phyloP scores from a whole-genome alignment of 2,888 invertebrate species.

The Philopedon plagiatum region DNA sequence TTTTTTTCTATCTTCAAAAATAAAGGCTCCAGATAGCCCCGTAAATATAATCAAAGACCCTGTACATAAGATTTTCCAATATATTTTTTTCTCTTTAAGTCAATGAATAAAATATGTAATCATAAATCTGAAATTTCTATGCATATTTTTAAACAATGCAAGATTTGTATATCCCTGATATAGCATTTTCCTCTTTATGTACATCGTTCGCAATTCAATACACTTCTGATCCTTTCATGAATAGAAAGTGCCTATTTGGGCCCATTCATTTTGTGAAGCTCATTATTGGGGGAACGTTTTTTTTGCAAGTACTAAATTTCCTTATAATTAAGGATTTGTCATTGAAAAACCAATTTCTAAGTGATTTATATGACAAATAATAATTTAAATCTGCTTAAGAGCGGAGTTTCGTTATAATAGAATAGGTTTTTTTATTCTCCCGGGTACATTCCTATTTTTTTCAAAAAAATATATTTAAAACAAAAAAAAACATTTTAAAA shows the following conservation, averaged over 20 bases:
- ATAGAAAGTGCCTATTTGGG: constrained; percentile 18
- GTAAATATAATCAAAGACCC: too few relatives aligned
- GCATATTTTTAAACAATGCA: constrained; percentile 8
- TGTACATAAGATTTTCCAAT: too few relatives aligned
- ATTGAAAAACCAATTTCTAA: too few relatives aligned
- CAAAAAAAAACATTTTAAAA: too few relatives aligned
- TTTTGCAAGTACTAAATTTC: not conserved
- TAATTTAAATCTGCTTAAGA: too few relatives aligned
- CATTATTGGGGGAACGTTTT: not conserved
- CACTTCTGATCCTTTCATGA: constrained; percentile 4
- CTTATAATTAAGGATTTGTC: not conserved
- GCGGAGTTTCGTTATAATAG: too few relatives aligned
- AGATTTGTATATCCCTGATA: not conserved
- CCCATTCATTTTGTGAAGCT: not conserved
- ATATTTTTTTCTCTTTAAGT: not conserved
- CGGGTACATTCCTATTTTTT: too few relatives aligned
- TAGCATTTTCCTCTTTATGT: not conserved
- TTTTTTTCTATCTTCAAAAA: too few relatives aligned
- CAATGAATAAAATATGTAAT: not conserved
- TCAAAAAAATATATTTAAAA: too few relatives aligned
- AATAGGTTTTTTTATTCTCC: too few relatives aligned
- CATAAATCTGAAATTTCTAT: not conserved
- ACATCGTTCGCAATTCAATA: constrained; percentile 11
- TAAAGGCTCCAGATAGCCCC: too few relatives aligned
- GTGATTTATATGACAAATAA: too few relatives aligned